Base-by-base conservation (phyloP, 2,888 invertebrate genomes). In the Girardia tigrina region DNA sequence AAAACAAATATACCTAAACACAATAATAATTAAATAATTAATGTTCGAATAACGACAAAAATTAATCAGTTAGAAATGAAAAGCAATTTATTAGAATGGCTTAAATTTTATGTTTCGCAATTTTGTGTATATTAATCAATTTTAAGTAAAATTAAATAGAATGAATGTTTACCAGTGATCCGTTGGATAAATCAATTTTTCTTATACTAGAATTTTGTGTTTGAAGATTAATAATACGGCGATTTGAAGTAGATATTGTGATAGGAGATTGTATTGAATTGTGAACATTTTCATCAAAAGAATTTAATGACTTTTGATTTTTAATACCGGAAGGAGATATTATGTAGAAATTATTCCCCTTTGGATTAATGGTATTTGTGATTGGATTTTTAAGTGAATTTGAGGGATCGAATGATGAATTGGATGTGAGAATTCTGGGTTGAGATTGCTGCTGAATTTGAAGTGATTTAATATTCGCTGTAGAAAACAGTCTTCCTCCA, bases 361-460 rank as follows among this genome's bases (percentile, higher is more conserved):
- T 56, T 4, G 56, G 56, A 23, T 56, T 56, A n/a, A 56, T 56
- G n/a, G 56, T 56, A 16, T 56, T 56, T n/a, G 56, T 56, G 23
- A 56, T 56, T 56, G 56, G 23, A 56, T 23, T 56, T 56, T 56
- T 56, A 56, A 12, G n/a, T 20, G 56, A 56, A 56, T 56, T 56
- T 20, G 56, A 56, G 23, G 56, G 56, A 56, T 56, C 56, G 23
- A 56, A 56, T 56, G 56, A 56, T 6, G 56, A 56, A 16, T 56
- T 56, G 56, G 56, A 56, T 56, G 56, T 56, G n/a, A 56, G 56
- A 56, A 56, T 56, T 56, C 56, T 4, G 56, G 56, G 56, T 12
- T 56, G 56, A 56, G 56, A 56, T 56, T 56, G 56, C 56, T 56
- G 56, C 56, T 56, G 56, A 56, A 56, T 56, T 56, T 56, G 56